Percentiles rank a stretch among this genome's conserved stretches.
Evolutionary conservation across 2,113 vertebrate species (phyloP).

Genomic region (Caracal caracal): DNA sequence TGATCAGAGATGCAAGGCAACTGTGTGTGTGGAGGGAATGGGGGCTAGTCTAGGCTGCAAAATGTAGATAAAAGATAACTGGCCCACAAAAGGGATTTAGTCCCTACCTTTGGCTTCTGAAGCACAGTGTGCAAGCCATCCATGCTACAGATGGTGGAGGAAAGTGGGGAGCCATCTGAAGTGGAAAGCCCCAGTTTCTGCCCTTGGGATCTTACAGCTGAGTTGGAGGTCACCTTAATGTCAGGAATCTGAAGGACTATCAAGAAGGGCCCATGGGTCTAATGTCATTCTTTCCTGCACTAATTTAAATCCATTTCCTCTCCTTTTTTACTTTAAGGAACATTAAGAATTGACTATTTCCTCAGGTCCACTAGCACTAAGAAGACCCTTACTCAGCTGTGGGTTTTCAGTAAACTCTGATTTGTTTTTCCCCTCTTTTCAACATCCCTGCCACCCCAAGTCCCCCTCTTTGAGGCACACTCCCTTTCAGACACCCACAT

Average conservation of each 20-base stretch:
- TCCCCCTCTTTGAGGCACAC: not conserved
- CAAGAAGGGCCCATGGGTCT: not conserved
- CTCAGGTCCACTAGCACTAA: not conserved
- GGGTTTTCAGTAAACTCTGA: not conserved
- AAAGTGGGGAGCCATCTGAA: not conserved
- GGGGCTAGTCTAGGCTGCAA: not conserved
- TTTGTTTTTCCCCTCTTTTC: not conserved
- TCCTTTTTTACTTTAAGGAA: constrained; percentile 53
- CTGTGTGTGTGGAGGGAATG: not conserved
- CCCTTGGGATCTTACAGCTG: not conserved
- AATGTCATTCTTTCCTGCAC: not conserved
- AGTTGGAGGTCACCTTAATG: constrained; percentile 7
- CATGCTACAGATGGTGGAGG: not conserved
- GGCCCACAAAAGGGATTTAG: not conserved
- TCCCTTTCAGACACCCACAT: not conserved
- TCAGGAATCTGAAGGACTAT: constrained; percentile 32
- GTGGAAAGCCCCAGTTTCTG: not conserved
- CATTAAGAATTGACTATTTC: constrained; percentile 44
- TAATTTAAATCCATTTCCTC: constrained; percentile 32
- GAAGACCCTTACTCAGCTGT: constrained; percentile 16
- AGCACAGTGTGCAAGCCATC: not conserved
- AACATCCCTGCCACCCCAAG: not conserved
- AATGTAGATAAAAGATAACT: not conserved
- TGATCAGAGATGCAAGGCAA: constrained; percentile 25
- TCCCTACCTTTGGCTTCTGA: not conserved